Base-by-base conservation (phyloP, 2,797 vertebrate genomes). In the Erithacus rubecula region DNA sequence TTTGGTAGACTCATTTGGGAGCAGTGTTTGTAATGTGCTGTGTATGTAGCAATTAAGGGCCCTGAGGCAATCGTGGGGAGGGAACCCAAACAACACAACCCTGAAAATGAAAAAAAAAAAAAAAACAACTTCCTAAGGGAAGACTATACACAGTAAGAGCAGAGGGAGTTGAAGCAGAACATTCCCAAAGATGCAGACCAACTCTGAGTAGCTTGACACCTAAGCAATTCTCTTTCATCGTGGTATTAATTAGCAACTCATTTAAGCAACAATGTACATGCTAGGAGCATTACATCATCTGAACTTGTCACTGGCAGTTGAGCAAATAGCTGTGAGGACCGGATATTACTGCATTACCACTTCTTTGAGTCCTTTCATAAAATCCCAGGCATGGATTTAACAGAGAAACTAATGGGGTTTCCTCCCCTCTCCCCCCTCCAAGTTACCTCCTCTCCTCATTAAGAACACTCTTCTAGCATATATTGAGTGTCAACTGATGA, bases 231-330 rank as follows among this genome's bases (percentile, higher is more conserved):
- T 93, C 80, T 95, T 94, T 84, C 81, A 91, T 51, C 43, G 23
- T 67, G 83, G 46, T 65, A 47, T 87, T 95, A 91, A 95, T 95
- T 94, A 93, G 49, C 68, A 90, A 87, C 29, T 93, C 52, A 63
- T 59, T 89, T 82, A 80, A 96, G 90, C 70, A 93, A 90, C 92
- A 89, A 81, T 89, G 79, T 68, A 49, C 68, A 2, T 92, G n/a
- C 60, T 93, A 62, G 81, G 71, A 71, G 83, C 68, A 90, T 96
- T 77, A 83, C 93, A 80, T 95, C 94, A 95, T 80, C 68, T 65
- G 78, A 85, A 85, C 75, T 89, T 95, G 92, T 83, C 84, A 44
- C 70, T 85, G 80, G 27, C 47, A 89, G 63, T 84, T 90, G 88
- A 90, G 58, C 49, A 87, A 92, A 84, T 60, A 90, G 53, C 71